A percentile compares a stretch with the other conserved stretches of the same genome.
Conservation (phyloP, 2,113 vertebrate genomes). For the Malurus elegans region DNA sequence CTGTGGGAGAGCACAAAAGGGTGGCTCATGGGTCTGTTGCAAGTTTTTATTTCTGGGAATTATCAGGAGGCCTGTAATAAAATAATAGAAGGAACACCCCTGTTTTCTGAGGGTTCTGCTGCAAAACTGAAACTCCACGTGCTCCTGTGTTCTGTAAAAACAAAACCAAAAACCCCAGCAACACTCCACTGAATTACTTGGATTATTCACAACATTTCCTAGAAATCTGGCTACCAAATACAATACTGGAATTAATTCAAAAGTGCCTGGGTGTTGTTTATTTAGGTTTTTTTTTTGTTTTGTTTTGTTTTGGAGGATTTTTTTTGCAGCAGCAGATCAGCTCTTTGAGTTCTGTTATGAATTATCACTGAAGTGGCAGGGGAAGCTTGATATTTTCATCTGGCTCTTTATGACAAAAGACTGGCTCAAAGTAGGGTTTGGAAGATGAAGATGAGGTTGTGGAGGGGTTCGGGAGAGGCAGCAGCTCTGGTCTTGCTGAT, state of each 20-base stretch:
- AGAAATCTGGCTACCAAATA: conserved; percentile 63
- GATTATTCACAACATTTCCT: conserved; percentile 59
- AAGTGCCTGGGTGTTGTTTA: conserved; percentile 18
- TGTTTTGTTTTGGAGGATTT: background rate
- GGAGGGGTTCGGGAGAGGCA: background rate
- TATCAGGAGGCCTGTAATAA: background rate
- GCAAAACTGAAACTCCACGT: background rate
- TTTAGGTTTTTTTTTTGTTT: background rate
- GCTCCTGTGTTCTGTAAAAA: background rate
- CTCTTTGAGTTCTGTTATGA: conserved; percentile 37
- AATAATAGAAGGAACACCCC: background rate
- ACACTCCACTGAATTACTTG: conserved; percentile 46
- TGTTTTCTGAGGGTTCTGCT: background rate
- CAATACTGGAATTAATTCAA: conserved; percentile 64
- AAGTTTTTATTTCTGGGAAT: background rate
- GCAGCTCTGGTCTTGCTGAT: background rate
- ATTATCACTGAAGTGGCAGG: conserved; percentile 36
- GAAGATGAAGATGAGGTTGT: background rate
- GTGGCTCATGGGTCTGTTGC: background rate
- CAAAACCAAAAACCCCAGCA: background rate
- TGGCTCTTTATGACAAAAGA: background rate
- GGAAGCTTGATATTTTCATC: background rate
- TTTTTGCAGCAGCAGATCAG: background rate
- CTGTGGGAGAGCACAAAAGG: background rate
- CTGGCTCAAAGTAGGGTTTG: background rate